Evolutionary conservation across 2,797 vertebrate genomes (phyloP).

Genomic region (Spizella passerina): DNA sequence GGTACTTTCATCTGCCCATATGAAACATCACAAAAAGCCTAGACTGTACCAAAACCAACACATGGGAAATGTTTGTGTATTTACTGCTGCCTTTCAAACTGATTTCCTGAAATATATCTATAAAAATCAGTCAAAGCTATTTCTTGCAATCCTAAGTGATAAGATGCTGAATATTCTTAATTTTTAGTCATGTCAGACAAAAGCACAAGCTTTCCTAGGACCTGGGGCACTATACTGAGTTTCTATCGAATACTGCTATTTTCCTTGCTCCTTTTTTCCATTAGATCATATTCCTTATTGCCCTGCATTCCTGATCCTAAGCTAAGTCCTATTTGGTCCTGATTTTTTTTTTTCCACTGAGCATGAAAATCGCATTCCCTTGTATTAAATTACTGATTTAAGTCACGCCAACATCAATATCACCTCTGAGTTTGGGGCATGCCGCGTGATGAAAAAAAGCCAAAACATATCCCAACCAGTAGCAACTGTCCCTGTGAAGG

Average conservation of each 20-base stretch:
- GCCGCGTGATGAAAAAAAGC: fast-evolving
- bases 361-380: background rate
- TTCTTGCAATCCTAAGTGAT: background rate
- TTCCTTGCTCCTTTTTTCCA: background rate
- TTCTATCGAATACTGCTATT: background rate
- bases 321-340: background rate
- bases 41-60: background rate
- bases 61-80: background rate
- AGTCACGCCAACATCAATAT: background rate
- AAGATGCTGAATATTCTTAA: background rate
- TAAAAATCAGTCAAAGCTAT: background rate
- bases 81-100: background rate
- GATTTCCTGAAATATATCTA: background rate
- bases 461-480: background rate
- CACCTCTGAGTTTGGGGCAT: background rate
- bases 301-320: background rate
- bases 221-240: background rate
- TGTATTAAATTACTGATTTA: background rate
- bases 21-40: background rate
- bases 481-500: background rate
- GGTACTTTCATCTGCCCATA: background rate
- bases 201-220: background rate
- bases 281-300: background rate
- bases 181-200: background rate
- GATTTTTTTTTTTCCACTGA: background rate